These are phyloP conservation scores for Temnothorax curvispinosus DNA, from an alignment of 1,140 invertebrate species.

Conservation along the genomic window DNA sequence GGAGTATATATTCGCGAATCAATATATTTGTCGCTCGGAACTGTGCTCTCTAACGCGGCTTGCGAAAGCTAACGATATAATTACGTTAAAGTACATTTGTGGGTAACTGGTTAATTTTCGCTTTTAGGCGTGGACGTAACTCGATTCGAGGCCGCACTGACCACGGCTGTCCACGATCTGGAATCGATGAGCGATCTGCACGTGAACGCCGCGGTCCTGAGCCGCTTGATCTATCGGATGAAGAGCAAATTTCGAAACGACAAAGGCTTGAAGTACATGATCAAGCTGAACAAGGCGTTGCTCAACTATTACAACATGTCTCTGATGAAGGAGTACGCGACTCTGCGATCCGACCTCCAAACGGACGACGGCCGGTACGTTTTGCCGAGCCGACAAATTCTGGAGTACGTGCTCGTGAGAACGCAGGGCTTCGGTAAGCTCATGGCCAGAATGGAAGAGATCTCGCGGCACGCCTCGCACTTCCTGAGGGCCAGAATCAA, in stretches of 20 bases:
- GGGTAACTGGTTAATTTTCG: constrained; percentile 15
- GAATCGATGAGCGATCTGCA: constrained; percentile 85
- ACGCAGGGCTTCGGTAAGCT: constrained; percentile 87
- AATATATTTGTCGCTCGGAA: neutral
- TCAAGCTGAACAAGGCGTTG: constrained; percentile 86
- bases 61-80: neutral
- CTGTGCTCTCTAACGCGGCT: neutral
- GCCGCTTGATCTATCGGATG: constrained; percentile 87
- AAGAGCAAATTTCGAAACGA: constrained; percentile 88
- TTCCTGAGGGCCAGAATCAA: constrained; percentile 86
- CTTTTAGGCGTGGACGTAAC: constrained; percentile 71
- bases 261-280: constrained; percentile 87
- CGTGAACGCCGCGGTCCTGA: constrained; percentile 86
- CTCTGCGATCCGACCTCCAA: constrained; percentile 82
- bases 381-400: constrained; percentile 87
- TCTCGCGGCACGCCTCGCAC: constrained; percentile 83
- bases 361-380: constrained; percentile 75
- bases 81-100: neutral
- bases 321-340: constrained; percentile 79
- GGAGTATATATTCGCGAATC: neutral
- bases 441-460: constrained; percentile 85
- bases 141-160: constrained; percentile 62
- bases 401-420: constrained; percentile 87
- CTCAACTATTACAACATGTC: constrained; percentile 86
- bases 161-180: constrained; percentile 81